A percentile compares a stretch with the other conserved stretches of the same genome.
phyloP scores from a whole-genome alignment of 2,888 invertebrate species.

The Camptogramma bilineatum region DNA sequence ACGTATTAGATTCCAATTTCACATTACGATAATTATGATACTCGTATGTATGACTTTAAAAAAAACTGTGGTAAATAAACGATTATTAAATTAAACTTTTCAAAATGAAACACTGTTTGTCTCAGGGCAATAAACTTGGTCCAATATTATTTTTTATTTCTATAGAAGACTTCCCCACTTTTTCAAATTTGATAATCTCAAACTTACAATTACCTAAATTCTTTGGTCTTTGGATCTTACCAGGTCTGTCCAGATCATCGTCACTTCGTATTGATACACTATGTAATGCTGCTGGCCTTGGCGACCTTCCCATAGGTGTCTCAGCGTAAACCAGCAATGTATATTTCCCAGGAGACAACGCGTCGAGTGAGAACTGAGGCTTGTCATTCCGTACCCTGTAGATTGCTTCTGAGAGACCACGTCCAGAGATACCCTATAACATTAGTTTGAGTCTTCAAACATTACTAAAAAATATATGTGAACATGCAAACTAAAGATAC shows the following conservation, averaged over 20 bases:
- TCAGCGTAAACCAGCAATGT: conserved; percentile 92
- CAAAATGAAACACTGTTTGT: not conserved
- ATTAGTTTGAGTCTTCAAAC: not conserved
- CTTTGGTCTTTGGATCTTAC: conserved; percentile 48
- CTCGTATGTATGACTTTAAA: too few species aligned
- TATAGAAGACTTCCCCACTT: not conserved
- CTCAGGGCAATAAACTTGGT: conserved; percentile 8
- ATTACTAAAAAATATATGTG: not conserved
- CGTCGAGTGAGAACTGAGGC: conserved; percentile 90
- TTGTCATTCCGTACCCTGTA: conserved; percentile 87
- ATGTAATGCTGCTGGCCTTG: conserved; percentile 89
- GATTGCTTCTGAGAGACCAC: conserved; percentile 83
- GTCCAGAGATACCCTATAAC: conserved; percentile 77
- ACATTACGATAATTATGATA: too few species aligned
- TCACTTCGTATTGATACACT: conserved; percentile 81
- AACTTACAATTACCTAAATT: not conserved
- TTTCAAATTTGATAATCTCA: too few species aligned
- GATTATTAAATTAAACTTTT: not conserved
- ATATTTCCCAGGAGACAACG: conserved; percentile 91
- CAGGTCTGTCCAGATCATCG: conserved; percentile 73
- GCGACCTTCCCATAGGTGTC: conserved; percentile 92
- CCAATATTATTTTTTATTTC: not conserved
- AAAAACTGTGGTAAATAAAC: not conserved
- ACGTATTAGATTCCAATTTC: too few species aligned
- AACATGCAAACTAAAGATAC: too few species aligned